Evolutionary conservation across 2,797 vertebrate species (phyloP).

Genomic region (Selene dorsalis): DNA sequence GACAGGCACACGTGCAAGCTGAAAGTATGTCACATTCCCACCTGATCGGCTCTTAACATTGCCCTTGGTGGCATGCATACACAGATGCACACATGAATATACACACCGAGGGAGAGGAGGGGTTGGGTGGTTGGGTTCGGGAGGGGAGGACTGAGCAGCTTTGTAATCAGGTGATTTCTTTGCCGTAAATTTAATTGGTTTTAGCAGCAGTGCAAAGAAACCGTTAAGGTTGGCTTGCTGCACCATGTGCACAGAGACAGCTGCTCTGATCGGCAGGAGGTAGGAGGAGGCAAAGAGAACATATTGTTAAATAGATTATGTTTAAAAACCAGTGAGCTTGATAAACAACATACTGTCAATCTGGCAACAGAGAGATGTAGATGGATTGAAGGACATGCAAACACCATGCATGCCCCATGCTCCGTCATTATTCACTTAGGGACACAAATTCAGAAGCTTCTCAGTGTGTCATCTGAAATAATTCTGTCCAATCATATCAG

Average conservation of each 20-base stretch:
- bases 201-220: slow-evolving; percentile 80
- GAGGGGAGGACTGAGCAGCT: slow-evolving; percentile 32
- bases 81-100: slow-evolving; percentile 71
- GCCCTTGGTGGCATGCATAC: slow-evolving; percentile 67
- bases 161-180: slow-evolving; percentile 78
- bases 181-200: slow-evolving; percentile 82
- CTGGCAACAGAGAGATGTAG: slow-evolving; percentile 58
- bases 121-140: background rate
- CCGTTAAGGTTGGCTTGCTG: slow-evolving; percentile 78
- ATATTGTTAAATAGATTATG: slow-evolving; percentile 75
- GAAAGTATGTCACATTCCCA: slow-evolving; percentile 77
- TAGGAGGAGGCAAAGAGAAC: slow-evolving; percentile 58
- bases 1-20: slow-evolving; percentile 52
- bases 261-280: slow-evolving; percentile 71
- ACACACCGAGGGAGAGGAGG: slow-evolving; percentile 50
- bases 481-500: background rate
- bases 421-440: slow-evolving; percentile 16
- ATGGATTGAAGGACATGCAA: slow-evolving; percentile 45
- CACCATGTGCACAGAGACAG: slow-evolving; percentile 73
- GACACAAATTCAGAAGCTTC: background rate
- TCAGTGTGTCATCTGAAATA: background rate
- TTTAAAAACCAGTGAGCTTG: slow-evolving; percentile 66
- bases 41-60: slow-evolving; percentile 74
- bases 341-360: slow-evolving; percentile 70
- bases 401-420: slow-evolving; percentile 14